Conservation (phyloP, 2,113 vertebrate species). For the Heterotilapia buettikoferi region DNA sequence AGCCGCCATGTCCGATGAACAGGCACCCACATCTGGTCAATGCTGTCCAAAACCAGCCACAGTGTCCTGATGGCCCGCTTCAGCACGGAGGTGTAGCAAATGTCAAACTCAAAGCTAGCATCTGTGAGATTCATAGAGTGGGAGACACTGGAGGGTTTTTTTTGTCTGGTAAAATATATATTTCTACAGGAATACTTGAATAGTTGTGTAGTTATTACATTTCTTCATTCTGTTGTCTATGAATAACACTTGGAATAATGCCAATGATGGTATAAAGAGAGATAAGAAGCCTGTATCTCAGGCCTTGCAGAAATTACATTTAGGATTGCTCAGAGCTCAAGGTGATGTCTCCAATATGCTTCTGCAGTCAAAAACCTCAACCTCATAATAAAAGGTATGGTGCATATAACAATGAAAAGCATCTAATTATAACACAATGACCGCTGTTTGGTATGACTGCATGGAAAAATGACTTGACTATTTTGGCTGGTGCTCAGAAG, state of each 20-base stretch:
- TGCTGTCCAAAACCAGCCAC: conserved; percentile 83
- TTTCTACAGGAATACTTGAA: background rate
- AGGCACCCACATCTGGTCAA: conserved; percentile 91
- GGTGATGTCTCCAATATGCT: background rate
- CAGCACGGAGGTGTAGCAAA: conserved; percentile 88
- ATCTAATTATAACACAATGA: background rate
- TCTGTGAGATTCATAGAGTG: conserved; percentile 42
- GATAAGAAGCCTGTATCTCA: background rate
- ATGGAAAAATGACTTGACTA: background rate
- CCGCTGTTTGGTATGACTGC: background rate
- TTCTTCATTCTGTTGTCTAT: background rate
- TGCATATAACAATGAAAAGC: background rate
- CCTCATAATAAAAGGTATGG: background rate
- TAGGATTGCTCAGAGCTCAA: background rate
- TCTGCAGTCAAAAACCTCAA: background rate
- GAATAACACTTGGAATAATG: background rate
- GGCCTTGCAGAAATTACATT: background rate
- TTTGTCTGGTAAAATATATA: background rate
- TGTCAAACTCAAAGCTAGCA: conserved; percentile 81
- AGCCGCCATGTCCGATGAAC: conserved; percentile 87
- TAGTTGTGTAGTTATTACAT: background rate
- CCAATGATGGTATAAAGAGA: background rate
- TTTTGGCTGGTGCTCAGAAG: background rate
- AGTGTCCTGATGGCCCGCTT: conserved; percentile 87
- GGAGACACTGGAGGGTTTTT: background rate